A percentile compares a stretch with the other conserved stretches of the same genome.
Conservation (phyloP, 2,113 vertebrate genomes). For the Poeciliopsis turrubarensis region DNA sequence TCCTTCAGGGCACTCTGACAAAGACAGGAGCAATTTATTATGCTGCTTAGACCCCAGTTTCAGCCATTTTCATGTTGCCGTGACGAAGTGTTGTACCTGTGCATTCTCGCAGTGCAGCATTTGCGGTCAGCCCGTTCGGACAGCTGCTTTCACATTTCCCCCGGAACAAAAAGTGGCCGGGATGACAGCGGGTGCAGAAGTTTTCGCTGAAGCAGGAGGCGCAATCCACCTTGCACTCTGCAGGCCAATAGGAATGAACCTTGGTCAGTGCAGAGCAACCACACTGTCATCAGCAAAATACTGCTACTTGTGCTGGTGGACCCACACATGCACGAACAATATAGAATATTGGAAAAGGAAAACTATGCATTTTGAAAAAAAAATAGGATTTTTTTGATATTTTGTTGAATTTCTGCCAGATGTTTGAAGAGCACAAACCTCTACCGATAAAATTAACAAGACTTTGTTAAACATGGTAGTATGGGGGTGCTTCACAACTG, state of each 20-base stretch:
- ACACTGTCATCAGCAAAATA: neutral
- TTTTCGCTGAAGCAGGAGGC: constrained; percentile 91
- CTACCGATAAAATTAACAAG: neutral
- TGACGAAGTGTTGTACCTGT: constrained; percentile 55
- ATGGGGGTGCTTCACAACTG: neutral
- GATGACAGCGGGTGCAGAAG: constrained; percentile 93
- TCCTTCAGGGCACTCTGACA: constrained; percentile 87
- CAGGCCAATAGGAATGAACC: constrained; percentile 50
- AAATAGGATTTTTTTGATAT: too few species aligned
- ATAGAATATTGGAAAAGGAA: too few species aligned
- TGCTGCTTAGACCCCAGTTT: neutral
- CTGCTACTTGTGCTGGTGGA: too few species aligned
- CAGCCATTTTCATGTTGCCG: neutral
- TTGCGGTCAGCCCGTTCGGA: constrained; percentile 85
- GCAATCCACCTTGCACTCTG: constrained; percentile 92
- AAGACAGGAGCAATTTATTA: constrained; percentile 30
- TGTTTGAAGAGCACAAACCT: neutral
- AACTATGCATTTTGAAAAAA: too few species aligned
- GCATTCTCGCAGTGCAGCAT: constrained; percentile 87
- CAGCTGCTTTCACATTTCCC: constrained; percentile 91
- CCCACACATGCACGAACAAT: too few species aligned
- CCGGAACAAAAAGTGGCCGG: constrained; percentile 86
- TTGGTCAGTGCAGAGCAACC: constrained; percentile 4
- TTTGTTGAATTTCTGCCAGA: too few species aligned
- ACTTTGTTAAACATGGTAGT: neutral